These are phyloP conservation scores for Cololabis saira DNA, from an alignment of 2,113 vertebrate genomes.

Conservation along the genomic window DNA sequence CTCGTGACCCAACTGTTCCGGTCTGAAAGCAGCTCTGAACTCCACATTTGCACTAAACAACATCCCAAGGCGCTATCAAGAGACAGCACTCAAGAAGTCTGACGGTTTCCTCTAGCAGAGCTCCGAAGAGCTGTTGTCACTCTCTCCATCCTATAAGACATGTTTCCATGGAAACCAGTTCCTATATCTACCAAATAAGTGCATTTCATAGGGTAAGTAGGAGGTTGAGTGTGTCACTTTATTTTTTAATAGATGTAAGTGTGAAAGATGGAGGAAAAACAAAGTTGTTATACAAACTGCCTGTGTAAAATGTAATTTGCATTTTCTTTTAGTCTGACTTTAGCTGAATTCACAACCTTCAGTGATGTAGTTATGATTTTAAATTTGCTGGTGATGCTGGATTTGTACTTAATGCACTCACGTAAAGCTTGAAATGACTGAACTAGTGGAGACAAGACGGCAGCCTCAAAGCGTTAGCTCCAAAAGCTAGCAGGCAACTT, in stretches of 20 bases:
- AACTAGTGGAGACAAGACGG: too few relatives aligned
- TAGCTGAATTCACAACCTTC: too few relatives aligned
- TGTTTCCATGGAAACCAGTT: slow-evolving; percentile 44
- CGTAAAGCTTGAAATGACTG: too few relatives aligned
- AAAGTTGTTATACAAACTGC: too few relatives aligned
- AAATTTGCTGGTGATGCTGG: too few relatives aligned
- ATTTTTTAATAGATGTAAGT: slow-evolving; percentile 1
- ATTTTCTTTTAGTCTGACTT: too few relatives aligned
- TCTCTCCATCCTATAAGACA: slow-evolving; percentile 12
- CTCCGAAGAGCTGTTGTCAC: slow-evolving; percentile 30
- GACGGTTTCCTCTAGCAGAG: slow-evolving; percentile 22
- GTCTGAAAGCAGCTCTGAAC: neutral
- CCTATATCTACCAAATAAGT: slow-evolving; percentile 19
- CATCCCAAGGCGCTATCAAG: slow-evolving; percentile 4
- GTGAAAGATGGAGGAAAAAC: slow-evolving; percentile 2
- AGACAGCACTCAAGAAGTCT: slow-evolving; percentile 21
- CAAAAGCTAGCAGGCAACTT: too few relatives aligned
- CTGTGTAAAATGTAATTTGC: too few relatives aligned
- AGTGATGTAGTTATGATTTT: too few relatives aligned
- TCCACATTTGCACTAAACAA: neutral
- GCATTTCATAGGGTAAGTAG: neutral
- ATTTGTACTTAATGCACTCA: too few relatives aligned
- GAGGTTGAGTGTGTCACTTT: neutral
- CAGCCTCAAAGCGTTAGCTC: too few relatives aligned
- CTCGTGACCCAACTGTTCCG: neutral